Evolutionary conservation across 1,140 invertebrate species (phyloP).

Genomic region (Drosophila rhopaloa): DNA sequence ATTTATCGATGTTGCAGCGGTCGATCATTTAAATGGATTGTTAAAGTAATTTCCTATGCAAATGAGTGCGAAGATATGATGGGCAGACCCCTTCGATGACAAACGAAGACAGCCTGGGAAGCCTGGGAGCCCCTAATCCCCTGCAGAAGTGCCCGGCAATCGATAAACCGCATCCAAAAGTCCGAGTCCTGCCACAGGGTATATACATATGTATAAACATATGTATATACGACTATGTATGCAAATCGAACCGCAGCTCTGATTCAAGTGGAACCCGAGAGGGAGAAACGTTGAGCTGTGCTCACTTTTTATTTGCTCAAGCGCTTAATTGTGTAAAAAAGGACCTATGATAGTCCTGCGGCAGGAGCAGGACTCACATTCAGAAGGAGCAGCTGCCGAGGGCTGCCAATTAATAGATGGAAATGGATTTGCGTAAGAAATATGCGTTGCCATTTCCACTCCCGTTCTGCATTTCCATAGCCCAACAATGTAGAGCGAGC

Average conservation of each 20-base stretch:
- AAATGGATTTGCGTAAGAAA: constrained; percentile 81
- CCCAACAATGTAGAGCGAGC: constrained; percentile 33
- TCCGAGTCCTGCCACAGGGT: constrained; percentile 27
- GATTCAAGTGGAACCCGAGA: background rate
- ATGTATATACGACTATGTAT: background rate
- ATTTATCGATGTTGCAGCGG: background rate
- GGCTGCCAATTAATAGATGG: constrained; percentile 79
- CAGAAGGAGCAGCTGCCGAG: constrained; percentile 47
- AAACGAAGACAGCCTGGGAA: constrained; percentile 18
- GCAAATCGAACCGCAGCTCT: constrained; percentile 37
- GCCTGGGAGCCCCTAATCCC: background rate
- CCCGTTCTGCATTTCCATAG: background rate
- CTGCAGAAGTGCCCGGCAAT: constrained; percentile 7
- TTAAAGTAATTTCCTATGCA: constrained; percentile 24
- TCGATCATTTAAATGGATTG: constrained; percentile 15
- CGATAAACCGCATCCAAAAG: constrained; percentile 31
- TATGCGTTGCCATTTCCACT: constrained; percentile 74
- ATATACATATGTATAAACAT: background rate
- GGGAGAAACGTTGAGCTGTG: background rate
- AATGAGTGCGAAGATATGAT: constrained; percentile 6
- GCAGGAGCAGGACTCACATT: constrained; percentile 31
- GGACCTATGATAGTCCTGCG: constrained; percentile 30
- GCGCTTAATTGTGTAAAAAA: constrained; percentile 75
- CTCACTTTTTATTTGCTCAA: constrained; percentile 74
- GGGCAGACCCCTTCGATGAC: background rate